Evolutionary conservation across 2,113 vertebrate species (phyloP).

Genomic region (Calonectris borealis): DNA sequence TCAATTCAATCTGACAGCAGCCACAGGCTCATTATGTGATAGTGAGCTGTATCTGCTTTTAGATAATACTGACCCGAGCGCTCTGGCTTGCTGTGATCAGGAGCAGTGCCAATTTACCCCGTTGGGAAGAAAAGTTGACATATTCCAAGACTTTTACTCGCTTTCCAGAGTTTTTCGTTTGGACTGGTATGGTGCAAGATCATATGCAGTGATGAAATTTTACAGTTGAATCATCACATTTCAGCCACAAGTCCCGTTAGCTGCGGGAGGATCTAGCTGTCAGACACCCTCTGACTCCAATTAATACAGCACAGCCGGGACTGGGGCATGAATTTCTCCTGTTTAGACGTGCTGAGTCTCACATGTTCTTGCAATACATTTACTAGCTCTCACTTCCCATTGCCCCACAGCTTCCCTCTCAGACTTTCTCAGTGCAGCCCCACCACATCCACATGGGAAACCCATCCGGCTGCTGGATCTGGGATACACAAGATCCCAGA

Average conservation of each 20-base stretch:
- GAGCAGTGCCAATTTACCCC: not conserved
- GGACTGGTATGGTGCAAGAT: not conserved
- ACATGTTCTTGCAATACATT: not conserved
- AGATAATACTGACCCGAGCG: not conserved
- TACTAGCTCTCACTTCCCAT: not conserved
- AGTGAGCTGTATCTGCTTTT: not conserved
- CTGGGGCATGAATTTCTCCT: not conserved
- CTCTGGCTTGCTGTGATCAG: not conserved
- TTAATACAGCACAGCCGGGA: not conserved
- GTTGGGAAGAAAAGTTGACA: conserved; percentile 1
- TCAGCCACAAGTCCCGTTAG: not conserved
- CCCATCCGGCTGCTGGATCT: not conserved
- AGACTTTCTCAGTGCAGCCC: not conserved
- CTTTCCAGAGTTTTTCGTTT: conserved; percentile 26
- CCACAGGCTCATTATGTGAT: not conserved
- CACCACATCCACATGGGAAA: accelerated
- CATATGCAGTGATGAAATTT: not conserved
- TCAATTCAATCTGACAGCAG: not conserved
- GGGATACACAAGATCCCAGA: not conserved
- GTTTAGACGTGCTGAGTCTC: not conserved
- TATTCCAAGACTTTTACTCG: not conserved
- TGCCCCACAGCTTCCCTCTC: not conserved
- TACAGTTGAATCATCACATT: conserved; percentile 10
- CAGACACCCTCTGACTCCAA: not conserved
- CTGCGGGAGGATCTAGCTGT: not conserved